These are phyloP conservation scores for Dendroctonus valens DNA, from an alignment of 1,140 invertebrate genomes.

Conservation along the genomic window DNA sequence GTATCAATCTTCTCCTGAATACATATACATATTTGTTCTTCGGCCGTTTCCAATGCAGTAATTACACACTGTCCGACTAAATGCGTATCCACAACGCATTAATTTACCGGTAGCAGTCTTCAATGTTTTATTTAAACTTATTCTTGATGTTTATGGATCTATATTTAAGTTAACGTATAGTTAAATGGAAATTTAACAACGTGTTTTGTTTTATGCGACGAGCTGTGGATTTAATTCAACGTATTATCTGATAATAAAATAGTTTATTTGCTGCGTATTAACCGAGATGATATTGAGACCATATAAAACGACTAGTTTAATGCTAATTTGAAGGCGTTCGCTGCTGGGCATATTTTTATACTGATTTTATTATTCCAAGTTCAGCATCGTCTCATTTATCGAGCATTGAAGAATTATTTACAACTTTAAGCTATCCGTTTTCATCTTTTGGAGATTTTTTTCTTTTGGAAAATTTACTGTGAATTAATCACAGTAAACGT, in stretches of 20 bases:
- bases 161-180: constrained; percentile 9
- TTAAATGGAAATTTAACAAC: constrained; percentile 12
- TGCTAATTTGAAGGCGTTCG: no score
- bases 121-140: constrained; percentile 8
- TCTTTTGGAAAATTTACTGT: no score
- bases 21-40: constrained; percentile 10
- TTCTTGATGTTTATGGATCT: constrained; percentile 17
- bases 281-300: no score
- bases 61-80: constrained; percentile 19
- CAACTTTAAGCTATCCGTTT: no score
- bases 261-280: no score
- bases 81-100: constrained; percentile 6
- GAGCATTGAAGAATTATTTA: no score
- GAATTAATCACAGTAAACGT: no score
- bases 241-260: neutral
- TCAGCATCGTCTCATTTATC: no score
- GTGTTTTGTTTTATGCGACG: neutral
- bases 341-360: no score
- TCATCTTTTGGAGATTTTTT: no score
- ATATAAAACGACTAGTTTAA: no score
- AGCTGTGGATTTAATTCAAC: neutral
- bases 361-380: no score
- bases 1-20: constrained; percentile 14
- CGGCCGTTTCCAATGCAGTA: constrained; percentile 9
- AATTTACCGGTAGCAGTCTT: constrained; percentile 18